Conservation (phyloP, 2,797 vertebrate species). For the Ambastaia sidthimunki region DNA sequence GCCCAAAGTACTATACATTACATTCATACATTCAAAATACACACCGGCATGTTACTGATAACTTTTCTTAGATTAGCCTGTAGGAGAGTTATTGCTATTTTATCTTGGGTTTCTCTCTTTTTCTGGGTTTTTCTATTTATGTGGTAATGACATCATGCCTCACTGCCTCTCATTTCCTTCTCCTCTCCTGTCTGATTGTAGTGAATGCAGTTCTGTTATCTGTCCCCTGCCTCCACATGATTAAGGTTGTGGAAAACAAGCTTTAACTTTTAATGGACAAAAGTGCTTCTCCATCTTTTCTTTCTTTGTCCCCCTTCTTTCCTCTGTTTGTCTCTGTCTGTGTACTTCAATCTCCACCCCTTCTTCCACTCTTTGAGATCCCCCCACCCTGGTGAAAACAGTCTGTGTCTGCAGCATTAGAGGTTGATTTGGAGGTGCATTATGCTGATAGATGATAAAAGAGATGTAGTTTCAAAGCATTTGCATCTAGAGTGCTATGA, state of each 20-base stretch:
- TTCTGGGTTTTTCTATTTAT: constrained; percentile 63
- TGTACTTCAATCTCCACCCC: not conserved
- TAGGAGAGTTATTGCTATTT: constrained; percentile 18
- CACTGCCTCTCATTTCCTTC: constrained; percentile 64
- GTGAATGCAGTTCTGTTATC: constrained; percentile 62
- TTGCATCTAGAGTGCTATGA: constrained; percentile 68
- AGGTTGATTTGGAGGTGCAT: constrained; percentile 79
- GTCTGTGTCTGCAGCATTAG: constrained; percentile 75
- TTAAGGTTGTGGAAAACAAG: constrained; percentile 60
- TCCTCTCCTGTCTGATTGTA: constrained; percentile 62
- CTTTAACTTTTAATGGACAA: constrained; percentile 45
- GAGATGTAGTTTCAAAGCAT: constrained; percentile 72
- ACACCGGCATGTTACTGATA: not conserved
- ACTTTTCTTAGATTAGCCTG: constrained; percentile 5
- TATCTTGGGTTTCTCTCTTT: constrained; percentile 6
- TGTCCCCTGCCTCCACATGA: constrained; percentile 62
- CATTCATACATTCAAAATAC: not conserved
- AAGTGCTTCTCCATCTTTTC: constrained; percentile 12
- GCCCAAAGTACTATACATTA: not conserved
- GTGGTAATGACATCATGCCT: constrained; percentile 68
- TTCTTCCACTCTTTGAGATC: constrained; percentile 6
- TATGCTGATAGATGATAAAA: constrained; percentile 74
- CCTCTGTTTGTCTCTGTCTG: not conserved
- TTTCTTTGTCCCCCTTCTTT: constrained; percentile 38
- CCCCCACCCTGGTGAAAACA: constrained; percentile 58